Evolutionary conservation across 1,140 invertebrate genomes (phyloP).

Genomic region (Danaus melanippus): DNA sequence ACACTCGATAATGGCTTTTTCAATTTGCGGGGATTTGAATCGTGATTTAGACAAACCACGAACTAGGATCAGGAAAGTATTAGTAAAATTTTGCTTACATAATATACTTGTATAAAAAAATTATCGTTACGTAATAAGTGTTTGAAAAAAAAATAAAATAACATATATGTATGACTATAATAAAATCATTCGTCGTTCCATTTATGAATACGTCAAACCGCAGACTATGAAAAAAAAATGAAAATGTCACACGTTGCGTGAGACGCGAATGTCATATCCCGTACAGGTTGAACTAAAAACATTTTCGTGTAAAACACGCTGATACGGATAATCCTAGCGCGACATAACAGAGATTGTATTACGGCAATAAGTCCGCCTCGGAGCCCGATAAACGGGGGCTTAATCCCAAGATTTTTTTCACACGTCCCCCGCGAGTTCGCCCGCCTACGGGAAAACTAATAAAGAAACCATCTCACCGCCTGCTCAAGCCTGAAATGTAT

Average conservation of each 20-base stretch:
- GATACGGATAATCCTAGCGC: constrained; percentile 57
- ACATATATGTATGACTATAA: too few species aligned
- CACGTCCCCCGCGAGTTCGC: constrained; percentile 51
- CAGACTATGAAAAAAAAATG: too few species aligned
- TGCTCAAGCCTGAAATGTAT: constrained; percentile 70
- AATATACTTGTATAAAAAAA: too few species aligned
- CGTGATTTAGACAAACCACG: constrained; percentile 23
- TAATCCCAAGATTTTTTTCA: constrained; percentile 66
- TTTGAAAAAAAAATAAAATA: too few species aligned
- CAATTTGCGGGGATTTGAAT: constrained; percentile 65
- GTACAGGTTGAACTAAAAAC: constrained; percentile 12
- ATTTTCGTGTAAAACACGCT: constrained; percentile 42
- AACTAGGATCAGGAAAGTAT: too few species aligned
- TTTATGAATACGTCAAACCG: too few species aligned
- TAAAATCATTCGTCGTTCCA: too few species aligned
- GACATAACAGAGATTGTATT: constrained; percentile 69
- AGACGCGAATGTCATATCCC: too few species aligned
- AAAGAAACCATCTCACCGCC: constrained; percentile 67
- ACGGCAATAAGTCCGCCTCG: constrained; percentile 61
- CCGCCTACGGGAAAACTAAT: constrained; percentile 65
- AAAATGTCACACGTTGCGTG: too few species aligned
- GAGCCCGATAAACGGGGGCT: constrained; percentile 57
- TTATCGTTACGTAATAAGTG: too few species aligned
- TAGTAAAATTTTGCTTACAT: too few species aligned
- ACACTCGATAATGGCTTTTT: constrained; percentile 66